phyloP scores from a whole-genome alignment of 2,797 vertebrate genomes.

The Tapirus indicus region DNA sequence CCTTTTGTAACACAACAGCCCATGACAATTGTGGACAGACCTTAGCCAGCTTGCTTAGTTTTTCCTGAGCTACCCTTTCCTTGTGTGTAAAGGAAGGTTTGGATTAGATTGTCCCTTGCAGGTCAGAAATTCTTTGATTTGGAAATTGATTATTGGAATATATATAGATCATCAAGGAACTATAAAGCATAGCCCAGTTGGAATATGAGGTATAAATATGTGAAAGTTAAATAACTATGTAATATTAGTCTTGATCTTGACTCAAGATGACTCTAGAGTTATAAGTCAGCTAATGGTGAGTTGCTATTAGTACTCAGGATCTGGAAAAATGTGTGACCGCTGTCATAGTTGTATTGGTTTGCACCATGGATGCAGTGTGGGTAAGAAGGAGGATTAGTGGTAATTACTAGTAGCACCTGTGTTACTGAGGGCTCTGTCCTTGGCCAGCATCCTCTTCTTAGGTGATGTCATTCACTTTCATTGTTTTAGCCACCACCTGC shows the following conservation, averaged over 20 bases:
- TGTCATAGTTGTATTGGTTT: background rate
- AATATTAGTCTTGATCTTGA: background rate
- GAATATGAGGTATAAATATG: background rate
- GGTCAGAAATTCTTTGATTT: constrained; percentile 45
- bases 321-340: background rate
- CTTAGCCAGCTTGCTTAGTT: background rate
- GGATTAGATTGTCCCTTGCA: background rate
- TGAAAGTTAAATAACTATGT: background rate
- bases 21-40: background rate
- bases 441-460: background rate
- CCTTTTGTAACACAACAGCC: background rate
- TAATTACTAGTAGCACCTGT: background rate
- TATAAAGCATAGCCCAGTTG: background rate
- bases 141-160: background rate
- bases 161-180: background rate
- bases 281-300: background rate
- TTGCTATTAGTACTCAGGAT: background rate
- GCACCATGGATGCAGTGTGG: background rate
- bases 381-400: background rate
- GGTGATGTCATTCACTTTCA: background rate
- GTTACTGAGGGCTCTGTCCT: background rate
- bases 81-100: background rate
- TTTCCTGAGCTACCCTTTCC: background rate
- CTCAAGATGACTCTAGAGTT: background rate
- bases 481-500: background rate